Percentiles rank a stretch among this genome's conserved stretches.
phyloP scores from a whole-genome alignment of 2,888 invertebrate genomes.

The Tachina fera region DNA sequence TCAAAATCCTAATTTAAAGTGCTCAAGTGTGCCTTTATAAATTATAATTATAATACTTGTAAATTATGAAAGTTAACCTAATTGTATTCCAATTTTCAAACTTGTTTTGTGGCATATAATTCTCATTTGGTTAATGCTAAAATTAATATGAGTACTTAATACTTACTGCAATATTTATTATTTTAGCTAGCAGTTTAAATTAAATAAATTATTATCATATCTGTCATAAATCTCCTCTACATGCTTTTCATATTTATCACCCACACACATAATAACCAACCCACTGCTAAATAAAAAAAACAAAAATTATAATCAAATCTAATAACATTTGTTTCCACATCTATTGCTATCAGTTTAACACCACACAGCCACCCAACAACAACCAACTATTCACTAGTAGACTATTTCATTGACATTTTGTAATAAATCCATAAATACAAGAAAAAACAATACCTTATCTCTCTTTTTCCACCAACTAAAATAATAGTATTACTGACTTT shows the following conservation, averaged over 20 bases:
- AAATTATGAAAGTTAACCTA: too few species aligned
- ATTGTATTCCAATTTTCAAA: too few species aligned
- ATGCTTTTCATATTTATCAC: neutral
- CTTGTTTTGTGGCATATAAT: too few species aligned
- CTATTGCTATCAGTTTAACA: neutral
- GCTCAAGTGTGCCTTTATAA: too few species aligned
- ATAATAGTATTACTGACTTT: neutral
- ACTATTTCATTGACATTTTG: conserved; percentile 6
- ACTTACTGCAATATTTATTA: too few species aligned
- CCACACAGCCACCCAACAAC: neutral
- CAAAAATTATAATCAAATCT: conserved; percentile 2
- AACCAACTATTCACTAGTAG: neutral
- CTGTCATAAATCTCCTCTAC: too few species aligned
- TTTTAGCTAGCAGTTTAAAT: too few species aligned
- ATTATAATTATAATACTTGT: too few species aligned
- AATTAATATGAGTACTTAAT: too few species aligned
- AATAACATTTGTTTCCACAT: neutral
- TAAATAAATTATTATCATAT: too few species aligned
- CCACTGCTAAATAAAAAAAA: neutral
- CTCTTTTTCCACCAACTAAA: conserved; percentile 7
- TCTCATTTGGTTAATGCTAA: too few species aligned
- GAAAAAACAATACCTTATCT: conserved; percentile 19
- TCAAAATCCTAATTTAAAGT: too few species aligned
- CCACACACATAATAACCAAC: conserved; percentile 13
- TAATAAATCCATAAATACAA: neutral